Base-by-base conservation (phyloP, 1,140 invertebrate genomes). In the Euschistus heros region DNA sequence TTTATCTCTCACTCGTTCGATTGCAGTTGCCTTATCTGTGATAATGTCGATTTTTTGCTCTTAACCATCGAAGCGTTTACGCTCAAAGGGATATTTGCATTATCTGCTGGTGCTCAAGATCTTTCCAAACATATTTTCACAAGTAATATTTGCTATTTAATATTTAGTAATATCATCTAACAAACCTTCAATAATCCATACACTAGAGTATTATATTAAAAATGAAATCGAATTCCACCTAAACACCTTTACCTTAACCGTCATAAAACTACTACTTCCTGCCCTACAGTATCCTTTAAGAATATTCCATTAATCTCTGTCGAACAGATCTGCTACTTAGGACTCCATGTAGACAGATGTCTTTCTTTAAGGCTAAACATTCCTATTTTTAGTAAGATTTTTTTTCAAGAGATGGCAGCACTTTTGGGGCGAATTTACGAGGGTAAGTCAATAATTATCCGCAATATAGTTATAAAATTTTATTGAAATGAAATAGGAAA, bases 41-140 rank as follows among this genome's bases (percentile, higher is more conserved):
- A 17, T 13, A 61, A n/a, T 61, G 33, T 37, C 18, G 27, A 37
- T 7, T 42, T 42, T 33, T 30, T 20, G 13, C 14, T 26, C 17
- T 14, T 61, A 5, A 42, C 13, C 7, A 5, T 61, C 6, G n/a
- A 61, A 22, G 59, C 59, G 2, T 42, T 61, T 44, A 42, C 33
- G 3, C 33, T 61, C 15, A 61, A 57, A 57, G 24, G 18, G n/a
- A 26, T 57, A 24, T 57, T 8, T 57, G 24, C 54, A 27, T 57
- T 24, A 24, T 22, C 54, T 24, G 22, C 18, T 24, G 24, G 24
- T 24, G 54, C 15, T 17, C 18, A 57, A 3, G 14, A 26, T 24
- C 54, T 57, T 27, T 8, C 54, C 10, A 20, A 26, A 57, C 54
- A 57, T 57, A 26, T 57, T 57, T 22, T 26, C 14, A 57, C 18